Conservation (phyloP, 2,113 vertebrate genomes). For the Tauraco erythrolophus region DNA sequence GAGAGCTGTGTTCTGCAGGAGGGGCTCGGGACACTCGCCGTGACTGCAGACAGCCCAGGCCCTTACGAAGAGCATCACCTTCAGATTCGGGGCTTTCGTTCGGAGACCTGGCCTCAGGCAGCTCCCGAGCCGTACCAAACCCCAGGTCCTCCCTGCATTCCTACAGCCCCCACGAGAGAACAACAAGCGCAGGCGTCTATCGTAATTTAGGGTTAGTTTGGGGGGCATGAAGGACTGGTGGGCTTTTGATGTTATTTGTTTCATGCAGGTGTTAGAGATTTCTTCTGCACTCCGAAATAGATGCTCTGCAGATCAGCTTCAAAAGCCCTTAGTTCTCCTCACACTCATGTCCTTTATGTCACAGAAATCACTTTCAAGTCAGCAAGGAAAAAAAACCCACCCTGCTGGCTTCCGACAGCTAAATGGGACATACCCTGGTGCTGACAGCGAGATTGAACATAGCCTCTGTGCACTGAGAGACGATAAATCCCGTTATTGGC, state of each 20-base stretch:
- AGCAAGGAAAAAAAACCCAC: not conserved
- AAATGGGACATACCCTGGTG: conserved; percentile 3
- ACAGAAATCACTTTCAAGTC: conserved; percentile 5
- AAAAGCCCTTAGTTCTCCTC: not conserved
- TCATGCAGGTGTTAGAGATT: not conserved
- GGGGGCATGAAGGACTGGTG: not conserved
- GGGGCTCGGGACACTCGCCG: rapidly evolving
- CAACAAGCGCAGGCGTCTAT: not conserved
- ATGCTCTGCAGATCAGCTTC: not conserved
- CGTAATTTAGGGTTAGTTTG: not conserved
- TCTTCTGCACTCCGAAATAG: not conserved
- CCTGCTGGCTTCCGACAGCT: not conserved
- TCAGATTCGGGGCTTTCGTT: not conserved
- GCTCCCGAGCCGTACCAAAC: not conserved
- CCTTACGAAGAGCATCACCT: rapidly evolving
- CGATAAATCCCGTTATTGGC: conserved; percentile 41
- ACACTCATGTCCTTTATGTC: not conserved
- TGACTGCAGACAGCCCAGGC: not conserved
- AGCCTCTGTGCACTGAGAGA: not conserved
- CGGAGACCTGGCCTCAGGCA: not conserved
- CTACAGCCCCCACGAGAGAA: not conserved
- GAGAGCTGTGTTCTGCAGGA: not conserved
- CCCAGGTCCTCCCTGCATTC: not conserved
- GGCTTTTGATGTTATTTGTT: not conserved
- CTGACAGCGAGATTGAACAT: conserved; percentile 36